phyloP scores from a whole-genome alignment of 2,888 invertebrate genomes.

The Gastrophysa polygoni region DNA sequence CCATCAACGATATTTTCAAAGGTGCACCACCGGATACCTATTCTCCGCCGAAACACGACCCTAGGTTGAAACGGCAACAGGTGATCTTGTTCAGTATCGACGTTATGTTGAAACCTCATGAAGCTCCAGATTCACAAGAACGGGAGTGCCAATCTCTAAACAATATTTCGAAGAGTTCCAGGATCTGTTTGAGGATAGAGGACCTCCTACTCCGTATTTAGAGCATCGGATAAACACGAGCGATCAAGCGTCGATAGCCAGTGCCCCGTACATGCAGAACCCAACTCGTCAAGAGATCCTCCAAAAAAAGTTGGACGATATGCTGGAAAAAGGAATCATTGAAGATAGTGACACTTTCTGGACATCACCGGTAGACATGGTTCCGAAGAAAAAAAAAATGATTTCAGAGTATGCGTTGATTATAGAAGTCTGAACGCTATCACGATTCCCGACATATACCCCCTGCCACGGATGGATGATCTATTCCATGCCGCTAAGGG shows the following conservation, averaged over 20 bases:
- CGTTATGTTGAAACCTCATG: conserved; percentile 4
- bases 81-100: conserved; percentile 5
- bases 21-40: conserved; percentile 9
- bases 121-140: conserved; percentile 10
- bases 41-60: conserved; percentile 1
- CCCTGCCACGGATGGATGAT: conserved; percentile 54
- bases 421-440: conserved; percentile 38
- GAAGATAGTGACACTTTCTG: conserved; percentile 29
- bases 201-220: conserved; percentile 19
- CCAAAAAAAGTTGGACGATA: conserved; percentile 20
- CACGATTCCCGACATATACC: conserved; percentile 42
- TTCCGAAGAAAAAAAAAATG: conserved; percentile 20
- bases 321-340: conserved; percentile 20
- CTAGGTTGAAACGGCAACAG: neutral
- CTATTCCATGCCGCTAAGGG: conserved; percentile 47
- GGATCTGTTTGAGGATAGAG: conserved; percentile 15
- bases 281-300: conserved; percentile 5
- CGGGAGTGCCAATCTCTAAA: conserved; percentile 5
- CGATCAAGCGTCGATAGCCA: conserved; percentile 12
- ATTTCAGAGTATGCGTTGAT: conserved; percentile 25
- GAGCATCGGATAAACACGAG: conserved; percentile 23
- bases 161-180: neutral
- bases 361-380: conserved; percentile 18
- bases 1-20: conserved; percentile 17
- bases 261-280: conserved; percentile 19